Base-by-base conservation (phyloP, 2,888 invertebrate genomes). In the Tupiocoris notatus region DNA sequence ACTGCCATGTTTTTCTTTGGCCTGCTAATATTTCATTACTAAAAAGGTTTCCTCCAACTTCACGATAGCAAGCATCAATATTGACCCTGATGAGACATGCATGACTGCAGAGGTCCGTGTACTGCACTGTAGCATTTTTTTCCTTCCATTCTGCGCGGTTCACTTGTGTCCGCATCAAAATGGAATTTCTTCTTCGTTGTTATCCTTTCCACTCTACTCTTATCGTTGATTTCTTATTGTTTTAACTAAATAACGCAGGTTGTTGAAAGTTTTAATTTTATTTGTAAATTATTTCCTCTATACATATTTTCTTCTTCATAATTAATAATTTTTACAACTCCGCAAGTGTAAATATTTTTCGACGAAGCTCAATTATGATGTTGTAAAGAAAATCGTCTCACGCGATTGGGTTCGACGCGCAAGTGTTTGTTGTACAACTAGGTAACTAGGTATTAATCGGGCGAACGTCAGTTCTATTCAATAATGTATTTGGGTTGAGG, bases 231-330 rank as follows among this genome's bases (percentile, higher is more conserved):
- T 59, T 73, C 63, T 20, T 63, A 73, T 73, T 62, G 62, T 73
- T 73, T 73, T 73, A 39, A 73, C 2, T 20, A 20, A 73, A 70
- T n/a, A 73, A 57, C 16, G 54, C 39, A 25, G 61, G 61, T 73
- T 73, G 61, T 73, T 73, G 63, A 73, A 73, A 22, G 58, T 62
- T 61, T 73, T 61, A n/a, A n/a, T n/a, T 62, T 61, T 65, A 3
- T 12, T 73, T 73, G 73, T 73, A 73, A 73, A 73, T 73, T 73
- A 73, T 73, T 67, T 54, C 23, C 63, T 73, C 39, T 73, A 73
- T 73, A 22, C 63, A 73, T 18, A 65, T 65, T 39, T 70, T 59
- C 16, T 59, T 6, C n/a, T 20, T 59, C 59, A 2, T 73, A 73
- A 73, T 39, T 73, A 73, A 61, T 73, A 54, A 61, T 63, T 67